Percentiles rank a stretch among this genome's conserved stretches.
These are phyloP conservation scores for Etheostoma nigrum DNA, from an alignment of 2,797 vertebrate species.

Conservation along the genomic window DNA sequence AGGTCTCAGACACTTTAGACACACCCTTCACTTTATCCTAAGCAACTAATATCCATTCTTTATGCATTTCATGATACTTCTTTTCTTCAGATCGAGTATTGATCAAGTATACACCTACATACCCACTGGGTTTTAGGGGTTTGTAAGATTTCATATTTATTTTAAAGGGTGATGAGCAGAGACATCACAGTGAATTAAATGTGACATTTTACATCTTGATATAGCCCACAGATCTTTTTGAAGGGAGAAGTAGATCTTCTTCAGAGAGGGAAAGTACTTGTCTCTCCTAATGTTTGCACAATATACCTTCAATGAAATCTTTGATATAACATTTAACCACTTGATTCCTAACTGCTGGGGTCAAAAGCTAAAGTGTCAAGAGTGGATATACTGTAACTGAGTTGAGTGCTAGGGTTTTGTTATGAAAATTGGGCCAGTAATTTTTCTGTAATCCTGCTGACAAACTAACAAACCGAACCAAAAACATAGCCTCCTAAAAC, in stretches of 20 bases:
- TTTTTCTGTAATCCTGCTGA: too few relatives aligned
- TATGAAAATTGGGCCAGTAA: too few relatives aligned
- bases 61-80: slow-evolving; percentile 25
- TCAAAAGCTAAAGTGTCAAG: neutral
- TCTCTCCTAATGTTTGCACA: neutral
- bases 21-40: slow-evolving; percentile 17
- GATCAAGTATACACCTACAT: neutral
- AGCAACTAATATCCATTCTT: slow-evolving; percentile 10
- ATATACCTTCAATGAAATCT: neutral
- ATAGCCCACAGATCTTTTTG: neutral
- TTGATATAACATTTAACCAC: neutral
- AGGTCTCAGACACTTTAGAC: slow-evolving; percentile 10
- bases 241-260: too few relatives aligned
- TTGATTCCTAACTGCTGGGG: neutral
- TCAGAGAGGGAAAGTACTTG: neutral
- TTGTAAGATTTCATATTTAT: neutral
- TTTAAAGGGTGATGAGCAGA: neutral
- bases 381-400: too few relatives aligned
- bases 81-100: slow-evolving; percentile 4
- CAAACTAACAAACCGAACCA: too few relatives aligned
- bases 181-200: neutral
- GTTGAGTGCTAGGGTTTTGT: too few relatives aligned
- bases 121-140: slow-evolving; percentile 5
- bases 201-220: neutral
- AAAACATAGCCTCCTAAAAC: too few relatives aligned